A percentile compares a stretch with the other conserved stretches of the same genome.
Evolutionary conservation across 2,113 vertebrate genomes (phyloP).

Genomic region (Salvelinus sp.): DNA sequence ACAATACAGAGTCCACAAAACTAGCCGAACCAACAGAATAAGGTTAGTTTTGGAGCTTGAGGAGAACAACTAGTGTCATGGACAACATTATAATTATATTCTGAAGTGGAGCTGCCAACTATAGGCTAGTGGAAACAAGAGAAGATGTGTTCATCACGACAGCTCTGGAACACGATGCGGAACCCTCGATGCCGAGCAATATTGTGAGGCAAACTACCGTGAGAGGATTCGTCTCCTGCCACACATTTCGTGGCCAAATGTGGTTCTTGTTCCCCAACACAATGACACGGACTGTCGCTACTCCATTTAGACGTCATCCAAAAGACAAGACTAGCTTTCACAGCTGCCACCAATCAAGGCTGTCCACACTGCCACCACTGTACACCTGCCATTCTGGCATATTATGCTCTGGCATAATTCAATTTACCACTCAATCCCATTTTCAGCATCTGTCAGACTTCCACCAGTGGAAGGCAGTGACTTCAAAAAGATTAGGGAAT

Average conservation of each 20-base stretch:
- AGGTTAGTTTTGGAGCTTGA: neutral
- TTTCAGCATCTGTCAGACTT: constrained; percentile 57
- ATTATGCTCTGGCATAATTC: constrained; percentile 66
- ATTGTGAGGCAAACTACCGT: neutral
- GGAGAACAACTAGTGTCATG: neutral
- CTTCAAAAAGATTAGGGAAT: constrained; percentile 37
- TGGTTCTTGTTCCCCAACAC: constrained; percentile 23
- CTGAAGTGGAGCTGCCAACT: neutral
- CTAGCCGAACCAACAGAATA: neutral
- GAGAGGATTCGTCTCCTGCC: neutral
- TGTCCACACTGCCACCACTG: constrained; percentile 60
- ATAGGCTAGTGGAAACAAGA: neutral
- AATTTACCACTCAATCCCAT: constrained; percentile 73
- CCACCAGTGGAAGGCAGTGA: constrained; percentile 5
- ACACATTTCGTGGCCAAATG: constrained; percentile 20
- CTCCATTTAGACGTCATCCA: constrained; percentile 43
- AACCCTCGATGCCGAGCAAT: neutral
- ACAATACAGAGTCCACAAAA: neutral
- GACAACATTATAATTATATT: neutral
- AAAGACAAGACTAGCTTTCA: constrained; percentile 50
- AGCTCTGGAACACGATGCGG: neutral
- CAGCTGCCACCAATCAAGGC: constrained; percentile 59
- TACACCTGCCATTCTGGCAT: constrained; percentile 74
- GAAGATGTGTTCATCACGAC: neutral
- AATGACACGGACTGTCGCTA: constrained; percentile 36